phyloP scores from a whole-genome alignment of 2,113 vertebrate species.

The Takifugu bimaculatus region DNA sequence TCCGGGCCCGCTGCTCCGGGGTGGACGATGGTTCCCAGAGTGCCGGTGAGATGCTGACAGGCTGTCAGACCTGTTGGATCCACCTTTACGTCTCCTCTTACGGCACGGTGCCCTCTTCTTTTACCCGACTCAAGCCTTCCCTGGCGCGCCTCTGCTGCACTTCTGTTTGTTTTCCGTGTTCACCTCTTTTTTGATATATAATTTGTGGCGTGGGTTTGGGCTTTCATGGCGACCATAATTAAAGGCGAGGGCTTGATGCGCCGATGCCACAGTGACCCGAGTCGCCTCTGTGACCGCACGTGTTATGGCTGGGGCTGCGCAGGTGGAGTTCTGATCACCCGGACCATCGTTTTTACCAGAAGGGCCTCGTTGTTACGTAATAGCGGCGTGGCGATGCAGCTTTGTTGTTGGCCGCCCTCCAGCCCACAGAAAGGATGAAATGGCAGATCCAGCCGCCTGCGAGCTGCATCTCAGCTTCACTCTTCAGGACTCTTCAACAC shows the following conservation, averaged over 20 bases:
- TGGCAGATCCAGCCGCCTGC: background rate
- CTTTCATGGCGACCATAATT: slow-evolving; percentile 50
- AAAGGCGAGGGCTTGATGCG: slow-evolving; percentile 42
- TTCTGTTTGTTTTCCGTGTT: slow-evolving; percentile 38
- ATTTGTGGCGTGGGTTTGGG: slow-evolving; percentile 46
- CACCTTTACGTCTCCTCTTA: background rate
- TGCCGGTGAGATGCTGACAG: slow-evolving; percentile 49
- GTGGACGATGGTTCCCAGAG: slow-evolving; percentile 22
- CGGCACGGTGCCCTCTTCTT: background rate
- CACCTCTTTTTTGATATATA: slow-evolving; percentile 33
- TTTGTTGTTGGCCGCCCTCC: background rate
- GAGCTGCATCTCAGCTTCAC: background rate
- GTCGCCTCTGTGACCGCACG: slow-evolving; percentile 43
- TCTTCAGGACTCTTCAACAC: background rate
- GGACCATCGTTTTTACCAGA: slow-evolving; percentile 1
- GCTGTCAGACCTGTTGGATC: slow-evolving; percentile 2
- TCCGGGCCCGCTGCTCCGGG: slow-evolving; percentile 22
- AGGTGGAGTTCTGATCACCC: slow-evolving; percentile 28
- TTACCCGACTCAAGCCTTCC: background rate
- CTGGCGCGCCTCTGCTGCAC: slow-evolving; percentile 15
- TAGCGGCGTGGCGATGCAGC: background rate
- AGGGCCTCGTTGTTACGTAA: background rate
- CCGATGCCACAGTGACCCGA: slow-evolving; percentile 47
- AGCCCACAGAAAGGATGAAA: background rate
- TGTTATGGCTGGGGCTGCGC: slow-evolving; percentile 45